These are phyloP conservation scores for Myxocyprinus asiaticus DNA, from an alignment of 2,113 vertebrate species.

Conservation along the genomic window DNA sequence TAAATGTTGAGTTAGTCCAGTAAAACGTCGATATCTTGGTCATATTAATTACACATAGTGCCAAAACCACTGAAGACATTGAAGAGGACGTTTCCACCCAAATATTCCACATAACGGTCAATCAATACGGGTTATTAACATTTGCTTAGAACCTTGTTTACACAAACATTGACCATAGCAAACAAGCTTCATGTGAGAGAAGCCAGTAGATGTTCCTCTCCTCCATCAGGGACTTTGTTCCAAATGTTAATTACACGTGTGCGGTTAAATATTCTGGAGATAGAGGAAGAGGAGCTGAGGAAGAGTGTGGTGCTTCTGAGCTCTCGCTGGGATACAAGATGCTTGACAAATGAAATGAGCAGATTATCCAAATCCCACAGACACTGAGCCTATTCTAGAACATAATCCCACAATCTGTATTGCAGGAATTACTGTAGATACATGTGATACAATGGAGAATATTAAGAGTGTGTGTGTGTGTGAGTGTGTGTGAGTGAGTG, in stretches of 20 bases:
- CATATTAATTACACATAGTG: too few relatives aligned
- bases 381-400: constrained; percentile 52
- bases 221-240: constrained; percentile 41
- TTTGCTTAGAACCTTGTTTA: background rate
- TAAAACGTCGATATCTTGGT: too few relatives aligned
- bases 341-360: constrained; percentile 57
- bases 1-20: too few relatives aligned
- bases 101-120: too few relatives aligned
- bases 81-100: too few relatives aligned
- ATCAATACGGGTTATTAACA: too few relatives aligned
- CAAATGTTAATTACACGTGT: constrained; percentile 52
- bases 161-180: constrained; percentile 52
- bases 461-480: too few relatives aligned
- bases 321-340: constrained; percentile 24
- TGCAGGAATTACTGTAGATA: too few relatives aligned
- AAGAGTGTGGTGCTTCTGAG: constrained; percentile 41
- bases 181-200: constrained; percentile 21
- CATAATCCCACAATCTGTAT: constrained; percentile 44
- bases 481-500: too few relatives aligned
- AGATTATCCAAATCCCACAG: constrained; percentile 55
- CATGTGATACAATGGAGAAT: too few relatives aligned
- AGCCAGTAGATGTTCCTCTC: constrained; percentile 33
- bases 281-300: constrained; percentile 19
- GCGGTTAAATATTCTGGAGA: too few relatives aligned
- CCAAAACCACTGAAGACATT: too few relatives aligned